Evolutionary conservation across 2,797 vertebrate species (phyloP), one percentile per base, ranked within the genome.

Genomic region (Thunnus albacares): DNA sequence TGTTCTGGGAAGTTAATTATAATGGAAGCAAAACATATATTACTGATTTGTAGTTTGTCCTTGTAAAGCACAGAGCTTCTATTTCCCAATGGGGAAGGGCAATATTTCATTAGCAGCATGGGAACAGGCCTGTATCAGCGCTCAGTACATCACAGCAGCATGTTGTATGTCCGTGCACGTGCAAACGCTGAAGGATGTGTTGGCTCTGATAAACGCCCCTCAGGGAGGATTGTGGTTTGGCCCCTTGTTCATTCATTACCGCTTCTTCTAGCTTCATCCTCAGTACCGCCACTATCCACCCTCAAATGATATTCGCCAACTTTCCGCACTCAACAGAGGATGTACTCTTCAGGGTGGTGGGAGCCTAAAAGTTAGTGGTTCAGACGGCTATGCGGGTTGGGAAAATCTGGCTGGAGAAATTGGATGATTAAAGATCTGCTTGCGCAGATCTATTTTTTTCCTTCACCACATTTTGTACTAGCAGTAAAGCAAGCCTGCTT

Each of bases 71-170:
- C 56, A 73, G 60, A 33, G 64, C 65, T 75, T 51, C 45, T 82
- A 64, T 67, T 81, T 68, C 70, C 60, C 24, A 53, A 30, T 38
- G 24, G 22, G 24, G 57, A 26, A 22, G 68, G 13, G 60, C 49
- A 41, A 69, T 77, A 65, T 86, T 83, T 73, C 47, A 86, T 80
- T 75, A 71, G 56, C 53, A 49, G 63, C 64, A 68, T 82, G 81
- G 61, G 81, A 80, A 24, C n/a, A 2, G 20, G 59, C 38, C 63
- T 6, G n/a, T 66, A 64, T 79, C 77, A 80, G 20, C n/a, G 4
- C 45, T 49, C 18, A 45, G 35, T 69, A 4, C 41, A 12, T 58
- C 5, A 57, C 10, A 26, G 38, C 64, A 58, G 38, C 20, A 28
- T 51, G 38, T 72, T 33, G 49, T 52, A 43, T 71, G 53, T 60